These are phyloP conservation scores for Drosophila hydei DNA, from an alignment of 1,140 invertebrate species.

Conservation along the genomic window DNA sequence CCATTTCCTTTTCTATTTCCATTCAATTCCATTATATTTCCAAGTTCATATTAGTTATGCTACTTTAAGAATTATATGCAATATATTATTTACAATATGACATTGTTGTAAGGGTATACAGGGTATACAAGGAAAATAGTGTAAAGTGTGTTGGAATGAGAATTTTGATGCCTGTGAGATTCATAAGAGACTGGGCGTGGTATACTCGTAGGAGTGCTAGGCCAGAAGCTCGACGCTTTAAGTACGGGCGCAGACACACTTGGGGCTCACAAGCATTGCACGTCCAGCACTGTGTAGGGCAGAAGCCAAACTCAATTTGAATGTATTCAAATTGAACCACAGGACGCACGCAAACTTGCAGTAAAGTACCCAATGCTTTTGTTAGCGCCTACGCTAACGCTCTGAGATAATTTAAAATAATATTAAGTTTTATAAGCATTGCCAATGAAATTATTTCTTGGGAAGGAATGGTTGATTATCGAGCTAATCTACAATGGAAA, in stretches of 20 bases:
- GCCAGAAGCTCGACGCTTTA: constrained; percentile 3
- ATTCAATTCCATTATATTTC: no score
- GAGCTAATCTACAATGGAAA: no score
- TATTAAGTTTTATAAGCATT: neutral
- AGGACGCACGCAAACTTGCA: constrained; percentile 23
- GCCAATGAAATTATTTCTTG: neutral
- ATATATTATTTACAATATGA: no score
- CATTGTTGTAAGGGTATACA: no score
- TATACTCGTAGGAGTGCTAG: neutral
- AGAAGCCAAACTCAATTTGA: constrained; percentile 50
- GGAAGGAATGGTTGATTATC: neutral
- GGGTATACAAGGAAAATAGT: neutral
- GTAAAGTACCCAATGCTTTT: constrained; percentile 11
- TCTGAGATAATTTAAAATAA: neutral
- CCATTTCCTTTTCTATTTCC: no score
- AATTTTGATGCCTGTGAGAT: neutral
- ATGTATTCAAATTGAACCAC: constrained; percentile 19
- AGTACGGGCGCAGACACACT: constrained; percentile 26
- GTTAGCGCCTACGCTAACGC: neutral
- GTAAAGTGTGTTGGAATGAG: neutral
- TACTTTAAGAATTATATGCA: no score
- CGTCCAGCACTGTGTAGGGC: neutral
- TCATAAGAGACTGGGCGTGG: constrained; percentile 1
- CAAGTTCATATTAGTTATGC: no score
- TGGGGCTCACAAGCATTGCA: constrained; percentile 7